A percentile compares a stretch with the other conserved stretches of the same genome.
Conservation (phyloP, 2,113 vertebrate species). For the Murina feae region DNA sequence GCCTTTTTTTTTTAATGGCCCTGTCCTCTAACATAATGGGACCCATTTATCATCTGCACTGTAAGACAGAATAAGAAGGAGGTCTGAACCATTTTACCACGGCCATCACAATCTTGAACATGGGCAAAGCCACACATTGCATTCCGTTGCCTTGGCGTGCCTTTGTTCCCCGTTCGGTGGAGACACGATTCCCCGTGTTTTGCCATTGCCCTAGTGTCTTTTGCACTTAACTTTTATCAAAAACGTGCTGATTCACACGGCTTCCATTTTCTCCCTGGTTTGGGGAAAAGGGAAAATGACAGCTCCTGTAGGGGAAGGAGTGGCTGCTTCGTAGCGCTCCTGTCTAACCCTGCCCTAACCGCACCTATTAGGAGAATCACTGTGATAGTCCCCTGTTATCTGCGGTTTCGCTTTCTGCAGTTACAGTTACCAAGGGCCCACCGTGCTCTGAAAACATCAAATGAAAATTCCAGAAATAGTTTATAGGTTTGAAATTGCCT, state of each 20-base stretch:
- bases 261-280: not conserved
- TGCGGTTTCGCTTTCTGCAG: not conserved
- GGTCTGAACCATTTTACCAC: not conserved
- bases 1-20: not conserved
- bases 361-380: not conserved
- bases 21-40: not conserved
- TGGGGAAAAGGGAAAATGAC: not conserved
- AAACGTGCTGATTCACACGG: not conserved
- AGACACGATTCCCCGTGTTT: not conserved
- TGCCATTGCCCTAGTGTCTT: not conserved
- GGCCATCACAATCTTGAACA: not conserved
- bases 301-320: not conserved
- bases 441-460: not conserved
- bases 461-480: not conserved
- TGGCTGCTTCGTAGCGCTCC: not conserved
- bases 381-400: not conserved
- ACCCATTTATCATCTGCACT: not conserved
- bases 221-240: not conserved
- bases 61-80: not conserved
- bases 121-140: not conserved
- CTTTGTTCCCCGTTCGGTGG: not conserved
- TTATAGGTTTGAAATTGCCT: not conserved
- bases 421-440: too few relatives aligned
- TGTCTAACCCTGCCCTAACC: not conserved
- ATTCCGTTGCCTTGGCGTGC: not conserved